phyloP scores from a whole-genome alignment of 2,797 vertebrate genomes.

The Halcyon smyrnensis region DNA sequence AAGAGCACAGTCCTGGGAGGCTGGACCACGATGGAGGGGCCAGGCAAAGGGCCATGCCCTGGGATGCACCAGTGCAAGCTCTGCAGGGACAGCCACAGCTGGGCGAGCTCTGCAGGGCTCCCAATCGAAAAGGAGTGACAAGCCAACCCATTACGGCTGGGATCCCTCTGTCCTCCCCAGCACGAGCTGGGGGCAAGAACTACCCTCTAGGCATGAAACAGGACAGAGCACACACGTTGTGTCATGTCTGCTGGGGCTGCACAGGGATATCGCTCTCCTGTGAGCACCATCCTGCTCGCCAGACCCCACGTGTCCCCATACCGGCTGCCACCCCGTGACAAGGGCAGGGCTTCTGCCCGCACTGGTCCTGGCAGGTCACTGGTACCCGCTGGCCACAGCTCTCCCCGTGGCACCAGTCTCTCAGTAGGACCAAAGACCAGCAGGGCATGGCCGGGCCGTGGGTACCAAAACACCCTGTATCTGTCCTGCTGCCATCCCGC shows the following conservation, averaged over 20 bases:
- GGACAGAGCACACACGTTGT: rapidly evolving
- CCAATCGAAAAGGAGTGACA: background rate
- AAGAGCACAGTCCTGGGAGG: rapidly evolving
- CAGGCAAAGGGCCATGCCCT: background rate
- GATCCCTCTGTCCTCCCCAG: background rate
- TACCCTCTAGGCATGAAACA: background rate
- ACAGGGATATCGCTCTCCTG: rapidly evolving
- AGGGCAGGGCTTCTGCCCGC: background rate
- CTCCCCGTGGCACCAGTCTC: background rate
- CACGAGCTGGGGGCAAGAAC: background rate
- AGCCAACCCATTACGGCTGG: rapidly evolving
- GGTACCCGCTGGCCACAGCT: rapidly evolving
- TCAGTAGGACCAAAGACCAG: background rate
- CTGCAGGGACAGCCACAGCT: background rate
- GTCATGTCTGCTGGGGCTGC: background rate
- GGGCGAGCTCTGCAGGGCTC: rapidly evolving
- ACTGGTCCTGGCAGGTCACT: rapidly evolving
- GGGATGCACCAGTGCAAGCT: background rate
- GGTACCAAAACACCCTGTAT: rapidly evolving
- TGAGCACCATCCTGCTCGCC: background rate
- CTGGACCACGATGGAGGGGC: background rate
- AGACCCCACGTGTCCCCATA: rapidly evolving
- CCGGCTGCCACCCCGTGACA: background rate
- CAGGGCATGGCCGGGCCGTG: rapidly evolving
- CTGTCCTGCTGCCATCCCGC: rapidly evolving